phyloP scores from a whole-genome alignment of 2,797 vertebrate genomes.

The Pachyuromys duprasi region DNA sequence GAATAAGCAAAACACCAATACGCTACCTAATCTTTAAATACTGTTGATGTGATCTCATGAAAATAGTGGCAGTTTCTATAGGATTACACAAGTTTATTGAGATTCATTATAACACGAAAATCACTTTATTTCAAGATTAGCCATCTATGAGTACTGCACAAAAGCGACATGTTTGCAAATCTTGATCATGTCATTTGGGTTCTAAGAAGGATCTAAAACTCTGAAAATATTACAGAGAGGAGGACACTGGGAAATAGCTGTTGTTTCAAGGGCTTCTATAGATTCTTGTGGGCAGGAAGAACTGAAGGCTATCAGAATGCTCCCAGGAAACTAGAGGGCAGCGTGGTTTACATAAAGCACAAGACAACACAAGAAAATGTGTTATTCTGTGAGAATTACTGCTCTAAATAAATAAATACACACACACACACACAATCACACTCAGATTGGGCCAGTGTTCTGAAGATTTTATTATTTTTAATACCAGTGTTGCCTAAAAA shows the following conservation, averaged over 20 bases:
- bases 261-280: not conserved
- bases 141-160: not conserved
- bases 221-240: not conserved
- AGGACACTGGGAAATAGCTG: not conserved
- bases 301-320: not conserved
- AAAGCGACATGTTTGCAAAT: not conserved
- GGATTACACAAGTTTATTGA: not conserved
- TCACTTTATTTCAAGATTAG: not conserved
- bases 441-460: not conserved
- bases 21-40: not conserved
- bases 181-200: not conserved
- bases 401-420: not conserved
- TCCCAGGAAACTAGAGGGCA: not conserved
- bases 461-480: not conserved
- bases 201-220: not conserved
- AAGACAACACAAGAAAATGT: not conserved
- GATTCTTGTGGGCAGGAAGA: not conserved
- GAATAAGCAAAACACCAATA: not conserved
- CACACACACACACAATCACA: slow-evolving; percentile 14
- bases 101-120: not conserved
- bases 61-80: not conserved
- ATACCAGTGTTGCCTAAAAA: not conserved
- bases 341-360: not conserved
- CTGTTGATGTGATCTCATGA: not conserved
- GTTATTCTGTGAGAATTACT: not conserved